A percentile compares a stretch with the other conserved stretches of the same genome.
Conservation (phyloP, 1,140 invertebrate species). For the Scaptomyza hsui region DNA sequence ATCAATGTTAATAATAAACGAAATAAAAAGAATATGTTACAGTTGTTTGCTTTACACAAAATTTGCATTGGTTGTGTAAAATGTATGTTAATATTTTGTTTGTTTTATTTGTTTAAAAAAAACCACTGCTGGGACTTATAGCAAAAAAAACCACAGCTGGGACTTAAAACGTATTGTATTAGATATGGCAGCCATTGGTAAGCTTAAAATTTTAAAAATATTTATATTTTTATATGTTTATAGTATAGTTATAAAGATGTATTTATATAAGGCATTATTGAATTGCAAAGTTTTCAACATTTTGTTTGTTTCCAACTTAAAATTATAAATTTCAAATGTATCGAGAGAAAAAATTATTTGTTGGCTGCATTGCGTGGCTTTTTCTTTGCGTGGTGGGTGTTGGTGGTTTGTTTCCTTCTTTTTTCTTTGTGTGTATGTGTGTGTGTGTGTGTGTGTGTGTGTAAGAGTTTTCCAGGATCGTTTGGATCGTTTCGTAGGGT, state of each 20-base stretch:
- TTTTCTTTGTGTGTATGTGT: not conserved
- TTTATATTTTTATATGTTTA: constrained; percentile 28
- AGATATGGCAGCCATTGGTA: constrained; percentile 50
- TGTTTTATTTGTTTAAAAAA: constrained; percentile 47
- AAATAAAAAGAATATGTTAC: constrained; percentile 78
- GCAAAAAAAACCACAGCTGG: constrained; percentile 31
- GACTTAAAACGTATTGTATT: constrained; percentile 64
- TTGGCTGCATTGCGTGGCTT: constrained; percentile 23
- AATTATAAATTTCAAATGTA: constrained; percentile 37
- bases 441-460: constrained; percentile 1
- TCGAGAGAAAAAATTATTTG: constrained; percentile 10
- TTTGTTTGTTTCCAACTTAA: constrained; percentile 37
- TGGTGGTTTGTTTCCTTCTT: no score
- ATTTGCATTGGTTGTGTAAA: constrained; percentile 51
- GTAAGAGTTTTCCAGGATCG: constrained; percentile 25
- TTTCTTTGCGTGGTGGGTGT: constrained; percentile 1
- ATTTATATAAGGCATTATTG: constrained; percentile 36
- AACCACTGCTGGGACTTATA: constrained; percentile 50
- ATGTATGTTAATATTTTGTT: constrained; percentile 52
- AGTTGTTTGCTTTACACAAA: constrained; percentile 65
- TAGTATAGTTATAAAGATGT: constrained; percentile 20
- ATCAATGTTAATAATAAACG: constrained; percentile 29
- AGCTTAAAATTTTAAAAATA: constrained; percentile 47
- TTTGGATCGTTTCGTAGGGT: constrained; percentile 22
- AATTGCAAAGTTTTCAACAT: constrained; percentile 25